A percentile compares a stretch with the other conserved stretches of the same genome.
Evolutionary conservation across 64 coral and sea anemone species (phyloP).

Genomic region (Astreopora myriophthalma): DNA sequence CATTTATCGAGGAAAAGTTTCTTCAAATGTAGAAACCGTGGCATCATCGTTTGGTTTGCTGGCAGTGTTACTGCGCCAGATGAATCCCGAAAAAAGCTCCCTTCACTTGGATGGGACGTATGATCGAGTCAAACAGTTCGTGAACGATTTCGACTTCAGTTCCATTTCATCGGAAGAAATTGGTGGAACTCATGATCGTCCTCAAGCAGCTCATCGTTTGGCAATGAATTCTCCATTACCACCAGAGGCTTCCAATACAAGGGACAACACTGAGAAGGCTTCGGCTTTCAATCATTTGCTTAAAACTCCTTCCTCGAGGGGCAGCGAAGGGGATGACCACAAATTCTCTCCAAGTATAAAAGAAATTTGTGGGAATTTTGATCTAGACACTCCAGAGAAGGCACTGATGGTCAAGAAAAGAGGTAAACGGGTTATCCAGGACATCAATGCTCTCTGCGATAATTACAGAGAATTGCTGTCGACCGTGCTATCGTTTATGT

Average conservation of each 20-base stretch:
- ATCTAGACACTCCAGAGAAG: conserved; percentile 8
- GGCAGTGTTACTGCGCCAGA: background rate
- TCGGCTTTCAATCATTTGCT: background rate
- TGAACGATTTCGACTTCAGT: conserved; percentile 6
- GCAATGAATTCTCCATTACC: background rate
- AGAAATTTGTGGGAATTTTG: background rate
- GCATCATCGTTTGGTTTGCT: conserved; percentile 1
- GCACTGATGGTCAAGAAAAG: background rate
- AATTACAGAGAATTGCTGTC: background rate
- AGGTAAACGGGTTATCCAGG: background rate
- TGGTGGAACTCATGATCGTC: background rate
- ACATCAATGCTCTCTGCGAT: background rate
- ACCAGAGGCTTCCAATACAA: background rate
- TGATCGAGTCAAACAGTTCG: background rate
- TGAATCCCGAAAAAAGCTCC: background rate
- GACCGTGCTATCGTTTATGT: background rate
- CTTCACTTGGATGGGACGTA: background rate
- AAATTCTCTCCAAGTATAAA: conserved; percentile 9
- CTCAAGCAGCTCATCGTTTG: background rate
- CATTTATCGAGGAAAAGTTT: background rate
- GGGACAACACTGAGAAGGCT: background rate
- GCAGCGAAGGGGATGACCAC: background rate
- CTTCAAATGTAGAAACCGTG: background rate
- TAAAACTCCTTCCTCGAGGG: background rate
- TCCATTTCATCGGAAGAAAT: background rate